Evolutionary conservation across 2,113 vertebrate genomes (phyloP), one percentile per base, ranked within the genome.

Genomic region (Clarias gariepinus): DNA sequence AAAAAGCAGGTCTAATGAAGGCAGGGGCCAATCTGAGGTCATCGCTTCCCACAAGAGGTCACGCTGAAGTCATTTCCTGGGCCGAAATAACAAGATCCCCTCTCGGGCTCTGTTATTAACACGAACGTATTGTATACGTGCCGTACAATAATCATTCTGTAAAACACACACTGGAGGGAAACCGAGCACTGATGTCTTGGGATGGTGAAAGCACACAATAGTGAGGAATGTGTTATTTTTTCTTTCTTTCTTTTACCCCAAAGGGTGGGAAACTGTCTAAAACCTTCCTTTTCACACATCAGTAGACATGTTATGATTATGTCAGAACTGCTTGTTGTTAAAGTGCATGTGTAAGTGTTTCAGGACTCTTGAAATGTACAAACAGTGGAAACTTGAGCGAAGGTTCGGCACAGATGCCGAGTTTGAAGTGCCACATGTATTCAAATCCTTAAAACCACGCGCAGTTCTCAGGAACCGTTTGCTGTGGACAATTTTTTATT

Each of bases 101-200:
- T 93, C 82, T 81, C 81, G 57, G 57, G 89, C 90, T 91, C 79
- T 91, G 92, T 94, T 93, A 93, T 90, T 33, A 90, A 90, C 52
- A 90, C 81, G 87, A 85, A 78, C 92, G 93, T 93, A 94, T 95
- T 95, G 95, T 95, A 93, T 61, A 81, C 91, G 90, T 89, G 81
- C 93, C 77, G 84, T 93, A 95, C 93, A 95, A 95, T 94, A 94
- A 94, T 94, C 92, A 93, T 94, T 94, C 93, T 93, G 92, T 23
- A 91, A 94, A 94, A 92, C 89, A 92, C 92, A 91, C 90, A 90
- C 84, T 90, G 82, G 89, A 90, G 93, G 93, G 92, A 94, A 87
- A 92, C 86, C 83, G 88, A 94, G 94, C 91, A 36, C 92, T 60
- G 93, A 94, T 93, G 93, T 88, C 91, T 88, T 7, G 81, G 71